Base-by-base conservation (phyloP, 1,140 invertebrate species). In the Antheraea pernyi region DNA sequence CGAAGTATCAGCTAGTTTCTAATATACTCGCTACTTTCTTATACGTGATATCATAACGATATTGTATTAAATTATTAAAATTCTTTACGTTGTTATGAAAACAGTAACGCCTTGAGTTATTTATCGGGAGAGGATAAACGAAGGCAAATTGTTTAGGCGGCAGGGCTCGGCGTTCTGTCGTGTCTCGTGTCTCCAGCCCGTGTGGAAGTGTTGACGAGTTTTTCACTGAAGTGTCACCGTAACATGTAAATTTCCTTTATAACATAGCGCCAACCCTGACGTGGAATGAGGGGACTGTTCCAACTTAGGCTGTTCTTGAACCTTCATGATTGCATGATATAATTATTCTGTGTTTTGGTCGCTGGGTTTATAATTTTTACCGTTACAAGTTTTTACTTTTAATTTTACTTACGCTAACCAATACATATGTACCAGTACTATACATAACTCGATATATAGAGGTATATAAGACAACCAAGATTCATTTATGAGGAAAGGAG, bases 191-290 rank as follows among this genome's bases (percentile, higher is more conserved):
- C 46, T 53, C 46, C 11, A 16, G 46, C 16, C 46, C 46, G 11
- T 53, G 46, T 53, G 4, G 46, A 53, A 53, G 46, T 53, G 46
- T 53, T 53, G 46, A 53, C 46, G 46, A 53, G 46, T 53, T 53
- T 53, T 53, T 53, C 46, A 53, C 46, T 53, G 46, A n/a, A 53
- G 46, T 53, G 46, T 6, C 46, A 53, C 46, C 46, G 46, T 53
- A 53, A 53, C 46, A 53, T 53, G 46, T 53, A 53, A 53, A 53
- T 53, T 53, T 53, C 16, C 46, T 16, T 53, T 53, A 30, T 30
- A 30, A 30, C 13, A 16, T 53, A 53, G 13, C 46, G 46, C 16
- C 46, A 13, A 16, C 46, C 46, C 46, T 53, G 46, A 53, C 46
- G 46, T 53, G 46, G 46, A 53, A n/a, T 16, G 46, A 16, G 46